Base-by-base conservation (phyloP, 2,888 invertebrate species). In the Brachyptera putata region DNA sequence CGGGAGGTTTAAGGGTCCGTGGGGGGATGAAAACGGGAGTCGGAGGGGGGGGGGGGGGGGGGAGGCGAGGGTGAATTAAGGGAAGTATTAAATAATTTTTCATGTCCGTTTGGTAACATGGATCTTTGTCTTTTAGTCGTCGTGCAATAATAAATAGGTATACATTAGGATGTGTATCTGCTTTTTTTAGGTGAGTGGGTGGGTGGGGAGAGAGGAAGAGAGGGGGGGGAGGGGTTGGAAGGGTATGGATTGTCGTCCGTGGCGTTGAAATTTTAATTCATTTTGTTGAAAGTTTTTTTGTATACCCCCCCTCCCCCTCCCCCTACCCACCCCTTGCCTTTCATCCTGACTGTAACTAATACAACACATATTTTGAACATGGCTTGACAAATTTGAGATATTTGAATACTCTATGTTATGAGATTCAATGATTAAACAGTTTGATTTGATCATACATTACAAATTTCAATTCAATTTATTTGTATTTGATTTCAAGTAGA, bases 21-120 rank as follows among this genome's bases (percentile, higher is more conserved):
- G 25, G 37, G 30, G 25, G 24, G 18, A 18, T 49, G 37, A 21
- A n/a, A 30, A 24, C 24, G 22, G 22, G 22, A 18, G 46, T 24
- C 18, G 14, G 22, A 3, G 49, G 55, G 56, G 25, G 14, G 56
- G 58, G 57, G 46, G 16, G 43, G 41, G 46, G 41, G 16, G 43
- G 43, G 56, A n/a, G 46, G 37, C 49, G 46, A 9, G 30, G 25
- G 57, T 61, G 63, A 64, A 64, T 64, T 64, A 64, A 63, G 63
- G 61, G 63, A 64, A 61, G 64, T 64, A 64, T 64, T 64, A 64
- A 64, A 64, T 64, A 64, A 64, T 64, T 64, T 64, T 64, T 64
- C 64, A 64, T 64, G 64, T 64, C 64, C 64, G 62, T 62, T 64
- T 61, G 60, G 56, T 64, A 36, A 13, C 53, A 34, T 53, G 53